A percentile compares a stretch with the other conserved stretches of the same genome.
Conservation (phyloP, 2,797 vertebrate genomes). For the Smutsia gigantea region DNA sequence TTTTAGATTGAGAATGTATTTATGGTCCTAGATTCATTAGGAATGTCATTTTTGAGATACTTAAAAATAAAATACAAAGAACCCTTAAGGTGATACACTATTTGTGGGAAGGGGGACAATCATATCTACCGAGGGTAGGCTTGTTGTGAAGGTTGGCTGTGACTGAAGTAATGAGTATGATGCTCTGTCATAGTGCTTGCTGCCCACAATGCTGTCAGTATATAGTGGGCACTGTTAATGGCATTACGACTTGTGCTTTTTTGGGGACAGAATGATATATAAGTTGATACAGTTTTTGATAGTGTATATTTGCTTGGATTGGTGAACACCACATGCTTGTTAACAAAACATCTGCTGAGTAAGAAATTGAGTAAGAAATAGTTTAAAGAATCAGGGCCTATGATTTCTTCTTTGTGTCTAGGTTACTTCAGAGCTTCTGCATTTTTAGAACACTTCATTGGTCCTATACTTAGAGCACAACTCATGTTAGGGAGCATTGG, state of each 20-base stretch:
- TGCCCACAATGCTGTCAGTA: not conserved
- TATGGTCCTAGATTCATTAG: not conserved
- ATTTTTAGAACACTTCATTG: not conserved
- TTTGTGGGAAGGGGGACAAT: not conserved
- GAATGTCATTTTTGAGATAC: constrained; percentile 39
- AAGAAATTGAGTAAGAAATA: not conserved
- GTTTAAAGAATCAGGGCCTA: not conserved
- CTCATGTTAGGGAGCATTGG: not conserved
- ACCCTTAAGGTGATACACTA: not conserved
- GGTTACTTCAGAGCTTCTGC: not conserved
- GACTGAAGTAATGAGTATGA: not conserved
- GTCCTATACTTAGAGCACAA: not conserved
- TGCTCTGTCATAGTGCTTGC: not conserved
- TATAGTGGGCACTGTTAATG: not conserved
- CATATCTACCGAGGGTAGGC: not conserved
- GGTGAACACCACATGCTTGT: not conserved
- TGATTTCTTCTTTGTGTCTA: constrained; percentile 6
- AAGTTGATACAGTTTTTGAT: constrained; percentile 10
- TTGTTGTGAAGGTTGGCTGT: not conserved
- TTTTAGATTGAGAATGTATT: not conserved
- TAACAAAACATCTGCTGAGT: not conserved
- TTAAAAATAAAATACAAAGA: constrained; percentile 3
- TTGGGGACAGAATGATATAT: not conserved
- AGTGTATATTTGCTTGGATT: not conserved
- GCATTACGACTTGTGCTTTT: not conserved